Percentiles rank a stretch among this genome's conserved stretches.
Evolutionary conservation across 2,113 vertebrate species (phyloP).

Genomic region (Neogobius melanostomus): DNA sequence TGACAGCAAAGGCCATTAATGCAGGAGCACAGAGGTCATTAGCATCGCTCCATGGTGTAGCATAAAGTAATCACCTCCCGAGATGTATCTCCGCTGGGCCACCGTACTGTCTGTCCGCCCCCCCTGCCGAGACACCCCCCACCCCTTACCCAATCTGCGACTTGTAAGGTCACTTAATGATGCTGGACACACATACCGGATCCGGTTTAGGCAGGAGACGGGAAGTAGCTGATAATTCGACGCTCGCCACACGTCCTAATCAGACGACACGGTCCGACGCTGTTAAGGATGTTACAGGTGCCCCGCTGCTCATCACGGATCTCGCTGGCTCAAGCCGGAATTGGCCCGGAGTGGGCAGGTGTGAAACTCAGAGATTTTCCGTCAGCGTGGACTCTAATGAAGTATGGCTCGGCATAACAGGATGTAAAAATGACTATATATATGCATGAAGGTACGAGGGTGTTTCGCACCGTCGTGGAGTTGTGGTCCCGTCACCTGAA

Average conservation of each 20-base stretch:
- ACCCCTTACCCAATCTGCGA: slow-evolving; percentile 43
- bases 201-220: slow-evolving; percentile 42
- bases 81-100: slow-evolving; percentile 67
- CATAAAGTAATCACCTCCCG: slow-evolving; percentile 78
- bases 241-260: slow-evolving; percentile 66
- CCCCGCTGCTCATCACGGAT: slow-evolving; percentile 59
- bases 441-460: background rate
- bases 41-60: slow-evolving; percentile 76
- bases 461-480: background rate
- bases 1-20: slow-evolving; percentile 78
- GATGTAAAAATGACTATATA: slow-evolving; percentile 22
- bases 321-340: slow-evolving; percentile 32
- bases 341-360: slow-evolving; percentile 42
- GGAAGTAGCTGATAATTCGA: slow-evolving; percentile 57
- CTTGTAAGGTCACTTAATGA: slow-evolving; percentile 78
- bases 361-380: slow-evolving; percentile 36
- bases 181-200: slow-evolving; percentile 72
- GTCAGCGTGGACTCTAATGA: slow-evolving; percentile 36
- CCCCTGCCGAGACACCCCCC: slow-evolving; percentile 50
- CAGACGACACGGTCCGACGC: slow-evolving; percentile 66
- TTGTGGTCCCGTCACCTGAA: slow-evolving; percentile 7
- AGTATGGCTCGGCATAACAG: slow-evolving; percentile 8
- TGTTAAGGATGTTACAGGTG: slow-evolving; percentile 67
- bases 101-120: slow-evolving; percentile 66
- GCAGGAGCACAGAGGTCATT: slow-evolving; percentile 81